A percentile compares a stretch with the other conserved stretches of the same genome.
These are phyloP conservation scores for Parazoanthus swiftii DNA, from an alignment of 92 coral and sea anemone species.

Conservation along the genomic window DNA sequence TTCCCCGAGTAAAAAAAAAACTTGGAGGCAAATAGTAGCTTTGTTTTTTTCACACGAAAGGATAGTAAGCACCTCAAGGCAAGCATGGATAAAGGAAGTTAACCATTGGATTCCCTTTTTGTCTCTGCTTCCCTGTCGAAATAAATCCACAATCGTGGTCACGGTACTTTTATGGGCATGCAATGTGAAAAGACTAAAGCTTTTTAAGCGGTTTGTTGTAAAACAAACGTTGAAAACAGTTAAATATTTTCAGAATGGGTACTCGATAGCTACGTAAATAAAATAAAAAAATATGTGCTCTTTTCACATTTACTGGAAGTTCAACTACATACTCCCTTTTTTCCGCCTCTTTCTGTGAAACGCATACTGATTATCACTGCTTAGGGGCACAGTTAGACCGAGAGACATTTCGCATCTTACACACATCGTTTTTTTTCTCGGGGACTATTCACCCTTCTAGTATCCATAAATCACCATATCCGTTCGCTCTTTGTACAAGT, in stretches of 20 bases:
- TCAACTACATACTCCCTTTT: not conserved
- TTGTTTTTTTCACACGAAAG: constrained; percentile 28
- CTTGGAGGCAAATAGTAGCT: constrained; percentile 10
- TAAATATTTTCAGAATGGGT: too few relatives aligned
- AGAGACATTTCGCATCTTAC: not conserved
- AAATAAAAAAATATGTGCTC: not conserved
- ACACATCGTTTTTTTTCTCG: not conserved
- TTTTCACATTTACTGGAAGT: not conserved
- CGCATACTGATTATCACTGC: not conserved
- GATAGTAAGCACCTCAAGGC: constrained; percentile 25
- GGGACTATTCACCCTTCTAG: not conserved
- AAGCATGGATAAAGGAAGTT: not conserved
- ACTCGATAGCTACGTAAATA: not conserved
- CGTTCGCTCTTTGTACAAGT: not conserved
- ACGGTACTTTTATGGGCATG: not conserved
- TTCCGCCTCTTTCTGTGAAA: not conserved
- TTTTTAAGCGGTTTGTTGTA: too few relatives aligned
- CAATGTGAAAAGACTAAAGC: not conserved
- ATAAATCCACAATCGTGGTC: not conserved
- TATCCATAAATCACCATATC: not conserved
- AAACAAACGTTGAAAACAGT: too few relatives aligned
- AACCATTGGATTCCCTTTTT: not conserved
- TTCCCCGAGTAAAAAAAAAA: not conserved
- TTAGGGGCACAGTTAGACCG: not conserved
- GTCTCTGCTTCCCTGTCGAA: not conserved